Evolutionary conservation across 2,113 vertebrate species (phyloP).

Genomic region (Syngnathus scovelli): DNA sequence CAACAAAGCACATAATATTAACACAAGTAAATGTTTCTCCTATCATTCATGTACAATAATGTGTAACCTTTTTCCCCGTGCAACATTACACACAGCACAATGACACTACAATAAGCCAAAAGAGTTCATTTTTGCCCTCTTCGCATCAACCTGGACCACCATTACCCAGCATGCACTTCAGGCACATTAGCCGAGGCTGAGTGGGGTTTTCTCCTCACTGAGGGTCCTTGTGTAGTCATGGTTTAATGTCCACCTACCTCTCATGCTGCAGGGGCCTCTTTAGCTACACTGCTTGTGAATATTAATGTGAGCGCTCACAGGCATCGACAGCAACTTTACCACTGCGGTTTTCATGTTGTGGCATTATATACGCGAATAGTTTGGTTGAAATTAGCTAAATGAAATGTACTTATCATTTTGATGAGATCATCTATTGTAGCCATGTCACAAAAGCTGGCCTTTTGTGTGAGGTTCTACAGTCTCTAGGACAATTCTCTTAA

Average conservation of each 20-base stretch:
- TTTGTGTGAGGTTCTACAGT: neutral
- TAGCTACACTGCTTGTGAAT: conserved; percentile 27
- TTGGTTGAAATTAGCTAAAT: neutral
- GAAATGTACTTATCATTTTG: neutral
- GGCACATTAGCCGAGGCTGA: conserved; percentile 47
- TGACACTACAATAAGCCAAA: conserved; percentile 16
- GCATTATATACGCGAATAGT: neutral
- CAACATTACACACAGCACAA: conserved; percentile 17
- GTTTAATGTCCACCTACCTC: conserved; percentile 47
- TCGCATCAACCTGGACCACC: conserved; percentile 25
- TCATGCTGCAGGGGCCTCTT: conserved; percentile 28
- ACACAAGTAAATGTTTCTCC: no score
- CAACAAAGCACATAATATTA: no score
- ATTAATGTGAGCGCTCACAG: conserved; percentile 13
- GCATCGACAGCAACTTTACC: conserved; percentile 15
- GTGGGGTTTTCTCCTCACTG: conserved; percentile 34
- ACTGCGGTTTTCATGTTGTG: conserved; percentile 8
- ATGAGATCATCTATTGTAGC: neutral
- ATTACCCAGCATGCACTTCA: conserved; percentile 52
- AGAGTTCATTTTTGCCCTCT: conserved; percentile 29
- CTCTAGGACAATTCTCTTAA: neutral
- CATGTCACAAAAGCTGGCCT: neutral
- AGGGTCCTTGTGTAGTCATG: conserved; percentile 36
- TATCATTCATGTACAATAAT: neutral
- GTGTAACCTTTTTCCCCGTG: conserved; percentile 11